Percentiles rank a stretch among this genome's conserved stretches.
Conservation (phyloP, 2,797 vertebrate genomes). For the Semotilus atromaculatus region DNA sequence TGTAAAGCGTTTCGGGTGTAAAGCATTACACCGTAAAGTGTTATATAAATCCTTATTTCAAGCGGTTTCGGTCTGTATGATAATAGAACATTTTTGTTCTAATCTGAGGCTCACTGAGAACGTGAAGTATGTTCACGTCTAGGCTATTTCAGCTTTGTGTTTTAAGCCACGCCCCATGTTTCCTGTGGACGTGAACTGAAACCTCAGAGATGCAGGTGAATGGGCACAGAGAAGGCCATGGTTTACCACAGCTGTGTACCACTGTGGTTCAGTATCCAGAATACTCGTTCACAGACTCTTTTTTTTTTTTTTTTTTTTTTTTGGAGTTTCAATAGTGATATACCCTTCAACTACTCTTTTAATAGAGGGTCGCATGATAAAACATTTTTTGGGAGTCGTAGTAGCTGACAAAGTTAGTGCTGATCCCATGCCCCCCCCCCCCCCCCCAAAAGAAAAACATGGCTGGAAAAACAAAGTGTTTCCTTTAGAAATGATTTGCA, state of each 20-base stretch:
- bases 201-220: constrained; percentile 43
- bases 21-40: not conserved
- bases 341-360: not conserved
- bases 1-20: not conserved
- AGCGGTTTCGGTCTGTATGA: not conserved
- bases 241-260: constrained; percentile 38
- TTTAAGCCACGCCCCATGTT: not conserved
- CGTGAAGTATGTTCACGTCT: not conserved
- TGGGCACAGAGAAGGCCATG: constrained; percentile 19
- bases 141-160: not conserved
- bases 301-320: too few relatives aligned
- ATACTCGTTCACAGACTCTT: not conserved
- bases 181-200: constrained; percentile 26
- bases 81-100: not conserved
- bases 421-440: not conserved
- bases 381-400: constrained; percentile 15
- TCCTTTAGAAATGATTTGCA: constrained; percentile 61
- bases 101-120: constrained; percentile 27
- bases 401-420: constrained; percentile 51
- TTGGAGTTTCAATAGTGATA: not conserved
- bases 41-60: not conserved
- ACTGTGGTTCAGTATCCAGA: not conserved
- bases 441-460: constrained; percentile 5
- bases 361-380: not conserved
- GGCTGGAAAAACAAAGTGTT: constrained; percentile 63